phyloP scores from a whole-genome alignment of 2,113 vertebrate genomes.

The Periophthalmodon schlosseri region DNA sequence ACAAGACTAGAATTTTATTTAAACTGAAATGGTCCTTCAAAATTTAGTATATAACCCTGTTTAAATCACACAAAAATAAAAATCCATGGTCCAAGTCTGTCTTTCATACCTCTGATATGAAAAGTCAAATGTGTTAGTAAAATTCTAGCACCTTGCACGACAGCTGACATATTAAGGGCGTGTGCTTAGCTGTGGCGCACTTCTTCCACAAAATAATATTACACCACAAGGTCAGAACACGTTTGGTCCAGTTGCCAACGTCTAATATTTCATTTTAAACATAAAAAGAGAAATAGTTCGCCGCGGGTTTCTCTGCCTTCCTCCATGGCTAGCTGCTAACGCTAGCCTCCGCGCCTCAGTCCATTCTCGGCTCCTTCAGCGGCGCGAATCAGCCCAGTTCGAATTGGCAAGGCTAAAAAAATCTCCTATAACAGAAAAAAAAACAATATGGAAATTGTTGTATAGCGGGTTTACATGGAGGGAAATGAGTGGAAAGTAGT shows the following conservation, averaged over 20 bases:
- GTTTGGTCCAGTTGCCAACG: background rate
- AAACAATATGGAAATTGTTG: background rate
- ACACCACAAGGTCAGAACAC: background rate
- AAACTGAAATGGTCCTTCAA: background rate
- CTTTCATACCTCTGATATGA: background rate
- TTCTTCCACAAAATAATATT: conserved; percentile 14
- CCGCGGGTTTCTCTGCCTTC: conserved; percentile 31
- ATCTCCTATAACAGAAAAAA: background rate
- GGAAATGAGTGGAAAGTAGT: background rate
- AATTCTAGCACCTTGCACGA: conserved; percentile 23
- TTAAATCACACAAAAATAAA: background rate
- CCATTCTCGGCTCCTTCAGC: conserved; percentile 33
- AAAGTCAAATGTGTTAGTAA: background rate
- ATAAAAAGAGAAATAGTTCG: conserved; percentile 2
- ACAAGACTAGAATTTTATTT: background rate
- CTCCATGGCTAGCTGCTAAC: conserved; percentile 54
- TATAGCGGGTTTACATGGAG: no score
- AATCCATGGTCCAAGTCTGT: background rate
- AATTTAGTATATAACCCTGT: background rate
- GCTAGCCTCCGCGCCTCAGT: conserved; percentile 55
- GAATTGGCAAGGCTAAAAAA: background rate
- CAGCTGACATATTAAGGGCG: conserved; percentile 59
- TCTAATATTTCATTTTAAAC: conserved; percentile 24
- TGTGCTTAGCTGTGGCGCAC: conserved; percentile 49
- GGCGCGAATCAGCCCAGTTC: background rate